These are phyloP conservation scores for Tethea ocularis DNA, from an alignment of 2,888 invertebrate species.

Conservation along the genomic window DNA sequence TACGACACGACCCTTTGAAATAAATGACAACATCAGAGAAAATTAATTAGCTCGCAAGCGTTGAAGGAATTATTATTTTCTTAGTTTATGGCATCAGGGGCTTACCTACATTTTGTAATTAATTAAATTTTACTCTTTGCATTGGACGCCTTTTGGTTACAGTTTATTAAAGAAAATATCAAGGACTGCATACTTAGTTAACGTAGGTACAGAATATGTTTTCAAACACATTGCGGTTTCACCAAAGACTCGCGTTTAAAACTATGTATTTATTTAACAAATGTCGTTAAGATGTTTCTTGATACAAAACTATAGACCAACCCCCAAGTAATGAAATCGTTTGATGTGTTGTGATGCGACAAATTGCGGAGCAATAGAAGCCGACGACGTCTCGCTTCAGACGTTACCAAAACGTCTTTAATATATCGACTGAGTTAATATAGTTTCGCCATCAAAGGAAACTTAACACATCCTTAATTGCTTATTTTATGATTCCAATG, in stretches of 20 bases:
- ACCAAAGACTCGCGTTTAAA: background rate
- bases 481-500: constrained; percentile 15
- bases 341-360: constrained; percentile 66
- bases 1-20: constrained; percentile 3
- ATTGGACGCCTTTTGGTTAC: too few relatives aligned
- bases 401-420: constrained; percentile 10
- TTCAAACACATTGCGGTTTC: too few relatives aligned
- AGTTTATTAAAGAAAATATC: too few relatives aligned
- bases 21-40: constrained; percentile 8
- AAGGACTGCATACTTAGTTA: too few relatives aligned
- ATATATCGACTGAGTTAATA: constrained; percentile 32
- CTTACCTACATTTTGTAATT: too few relatives aligned
- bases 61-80: constrained; percentile 13
- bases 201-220: too few relatives aligned
- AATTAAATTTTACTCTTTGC: too few relatives aligned
- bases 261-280: background rate
- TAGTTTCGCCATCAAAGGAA: constrained; percentile 32
- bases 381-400: constrained; percentile 16
- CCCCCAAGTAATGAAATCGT: constrained; percentile 53
- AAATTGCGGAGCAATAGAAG: constrained; percentile 57
- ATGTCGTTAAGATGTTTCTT: constrained; percentile 24
- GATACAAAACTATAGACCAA: constrained; percentile 25
- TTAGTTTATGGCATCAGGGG: background rate
- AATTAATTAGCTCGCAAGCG: constrained; percentile 21
- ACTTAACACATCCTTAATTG: constrained; percentile 28